A percentile compares a stretch with the other conserved stretches of the same genome.
These are phyloP conservation scores for Zygaena filipendulae DNA, from an alignment of 2,888 invertebrate species.

Conservation along the genomic window DNA sequence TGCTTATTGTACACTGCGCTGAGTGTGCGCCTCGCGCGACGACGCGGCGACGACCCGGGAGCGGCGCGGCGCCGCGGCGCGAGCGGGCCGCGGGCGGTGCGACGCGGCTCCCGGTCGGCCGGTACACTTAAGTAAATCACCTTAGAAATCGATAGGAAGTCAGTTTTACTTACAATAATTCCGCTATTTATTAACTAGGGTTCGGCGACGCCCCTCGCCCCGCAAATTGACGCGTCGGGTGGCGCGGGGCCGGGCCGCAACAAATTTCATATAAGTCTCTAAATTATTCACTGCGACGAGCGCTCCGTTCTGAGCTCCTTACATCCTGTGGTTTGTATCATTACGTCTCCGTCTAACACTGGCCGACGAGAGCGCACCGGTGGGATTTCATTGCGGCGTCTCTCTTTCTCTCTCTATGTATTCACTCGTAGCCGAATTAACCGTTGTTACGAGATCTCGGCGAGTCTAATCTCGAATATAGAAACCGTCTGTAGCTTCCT, in stretches of 20 bases:
- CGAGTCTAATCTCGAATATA: too few species aligned
- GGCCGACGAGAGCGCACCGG: slow-evolving; percentile 8
- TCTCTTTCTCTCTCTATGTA: too few species aligned
- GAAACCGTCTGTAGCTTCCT: too few species aligned
- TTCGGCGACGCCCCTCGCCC: slow-evolving; percentile 28
- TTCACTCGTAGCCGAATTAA: too few species aligned
- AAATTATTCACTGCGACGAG: slow-evolving; percentile 30
- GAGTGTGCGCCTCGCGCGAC: too few species aligned
- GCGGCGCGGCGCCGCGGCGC: slow-evolving; percentile 4
- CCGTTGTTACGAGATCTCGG: too few species aligned
- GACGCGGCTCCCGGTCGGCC: slow-evolving; percentile 17
- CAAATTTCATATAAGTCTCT: slow-evolving; percentile 56
- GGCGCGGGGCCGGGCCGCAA: slow-evolving; percentile 29
- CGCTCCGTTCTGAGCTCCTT: slow-evolving; percentile 23
- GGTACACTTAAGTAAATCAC: slow-evolving; percentile 36
- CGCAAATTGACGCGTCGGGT: slow-evolving; percentile 16
- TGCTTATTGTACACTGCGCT: neutral
- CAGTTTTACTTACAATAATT: slow-evolving; percentile 61
- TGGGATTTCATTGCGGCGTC: slow-evolving; percentile 2
- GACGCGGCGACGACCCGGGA: too few species aligned
- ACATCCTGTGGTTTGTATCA: too few species aligned
- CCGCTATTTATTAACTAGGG: slow-evolving; percentile 55
- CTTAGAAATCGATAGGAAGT: slow-evolving; percentile 64
- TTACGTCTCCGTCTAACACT: slow-evolving; percentile 11
- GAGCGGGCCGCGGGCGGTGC: slow-evolving; percentile 14